These are phyloP conservation scores for Bombus confusus DNA, from an alignment of 1,140 invertebrate species.

Conservation along the genomic window DNA sequence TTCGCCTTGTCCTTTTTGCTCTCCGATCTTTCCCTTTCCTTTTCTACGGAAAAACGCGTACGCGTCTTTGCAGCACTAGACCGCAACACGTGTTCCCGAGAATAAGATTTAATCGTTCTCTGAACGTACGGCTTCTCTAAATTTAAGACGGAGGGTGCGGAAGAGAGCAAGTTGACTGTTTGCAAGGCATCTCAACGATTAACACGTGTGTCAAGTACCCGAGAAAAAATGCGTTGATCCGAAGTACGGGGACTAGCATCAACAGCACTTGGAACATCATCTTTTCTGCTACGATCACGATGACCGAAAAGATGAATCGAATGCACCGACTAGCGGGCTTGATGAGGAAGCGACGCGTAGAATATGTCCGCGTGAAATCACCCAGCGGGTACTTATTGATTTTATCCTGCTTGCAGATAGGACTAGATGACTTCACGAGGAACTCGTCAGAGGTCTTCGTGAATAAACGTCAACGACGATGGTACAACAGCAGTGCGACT, in stretches of 20 bases:
- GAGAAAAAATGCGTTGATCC: slow-evolving; percentile 36
- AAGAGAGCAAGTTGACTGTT: not conserved
- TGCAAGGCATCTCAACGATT: not conserved
- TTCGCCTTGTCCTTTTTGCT: not conserved
- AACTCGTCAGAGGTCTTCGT: not conserved
- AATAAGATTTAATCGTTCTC: too few relatives aligned
- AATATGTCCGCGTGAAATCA: not conserved
- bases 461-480: slow-evolving; percentile 51
- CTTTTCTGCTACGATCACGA: not conserved
- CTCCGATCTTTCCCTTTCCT: not conserved
- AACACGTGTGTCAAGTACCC: slow-evolving; percentile 40
- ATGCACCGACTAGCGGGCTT: not conserved
- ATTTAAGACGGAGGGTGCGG: not conserved
- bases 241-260: slow-evolving; percentile 1
- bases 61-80: not conserved
- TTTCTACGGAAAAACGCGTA: not conserved
- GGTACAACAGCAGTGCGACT: slow-evolving; percentile 63
- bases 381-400: slow-evolving; percentile 11
- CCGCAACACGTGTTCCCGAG: not conserved
- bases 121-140: not conserved
- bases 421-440: slow-evolving; percentile 1
- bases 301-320: not conserved
- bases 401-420: slow-evolving; percentile 14
- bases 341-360: not conserved
- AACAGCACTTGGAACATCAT: slow-evolving; percentile 33